These are phyloP conservation scores for Microchirus variegatus DNA, from an alignment of 2,797 vertebrate genomes.

Conservation along the genomic window DNA sequence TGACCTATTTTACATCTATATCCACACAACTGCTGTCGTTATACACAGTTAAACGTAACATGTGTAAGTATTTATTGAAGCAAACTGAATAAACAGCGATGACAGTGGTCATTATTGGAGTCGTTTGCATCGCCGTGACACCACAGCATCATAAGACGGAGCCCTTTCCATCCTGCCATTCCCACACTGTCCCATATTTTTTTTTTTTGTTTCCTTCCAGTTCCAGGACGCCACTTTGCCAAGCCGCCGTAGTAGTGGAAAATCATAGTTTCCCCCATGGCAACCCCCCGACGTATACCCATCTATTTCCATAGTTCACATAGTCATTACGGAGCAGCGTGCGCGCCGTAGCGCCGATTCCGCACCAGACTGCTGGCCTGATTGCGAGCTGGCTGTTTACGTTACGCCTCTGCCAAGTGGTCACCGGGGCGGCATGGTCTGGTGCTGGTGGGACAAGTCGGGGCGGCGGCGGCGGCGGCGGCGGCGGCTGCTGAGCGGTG, in stretches of 20 bases:
- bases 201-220: slow-evolving; percentile 63
- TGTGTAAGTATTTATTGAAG: too few relatives aligned
- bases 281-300: slow-evolving; percentile 62
- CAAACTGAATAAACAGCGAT: background rate
- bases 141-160: slow-evolving; percentile 32
- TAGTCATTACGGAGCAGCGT: slow-evolving; percentile 14
- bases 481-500: slow-evolving; percentile 22
- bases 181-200: slow-evolving; percentile 66
- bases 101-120: slow-evolving; percentile 18
- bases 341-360: slow-evolving; percentile 23
- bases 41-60: too few relatives aligned
- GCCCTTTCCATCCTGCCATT: slow-evolving; percentile 54
- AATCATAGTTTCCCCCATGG: slow-evolving; percentile 73
- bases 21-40: too few relatives aligned
- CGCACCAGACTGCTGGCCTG: slow-evolving; percentile 29
- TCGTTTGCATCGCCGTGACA: slow-evolving; percentile 17
- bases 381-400: slow-evolving; percentile 64
- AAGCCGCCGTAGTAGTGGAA: slow-evolving; percentile 56
- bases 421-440: slow-evolving; percentile 6
- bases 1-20: too few relatives aligned
- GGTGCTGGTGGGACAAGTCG: background rate
- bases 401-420: slow-evolving; percentile 49
- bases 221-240: slow-evolving; percentile 45
- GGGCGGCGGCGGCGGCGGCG: too few relatives aligned
- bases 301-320: slow-evolving; percentile 57